phyloP scores from a whole-genome alignment of 1,140 invertebrate species.

The Macrobrachium rosenbergii region DNA sequence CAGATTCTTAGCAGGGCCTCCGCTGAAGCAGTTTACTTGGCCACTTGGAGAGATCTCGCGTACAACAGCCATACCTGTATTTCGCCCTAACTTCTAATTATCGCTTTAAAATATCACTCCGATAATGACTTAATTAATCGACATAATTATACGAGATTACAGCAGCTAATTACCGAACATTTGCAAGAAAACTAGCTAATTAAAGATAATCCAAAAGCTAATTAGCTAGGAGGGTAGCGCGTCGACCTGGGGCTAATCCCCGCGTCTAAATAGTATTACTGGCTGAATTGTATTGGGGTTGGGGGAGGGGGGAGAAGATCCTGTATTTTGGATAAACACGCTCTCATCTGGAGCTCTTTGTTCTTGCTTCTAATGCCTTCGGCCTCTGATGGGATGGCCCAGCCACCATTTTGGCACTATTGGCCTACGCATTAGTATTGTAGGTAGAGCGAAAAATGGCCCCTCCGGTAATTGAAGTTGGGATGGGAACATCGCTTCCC shows the following conservation, averaged over 20 bases:
- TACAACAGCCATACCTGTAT: background rate
- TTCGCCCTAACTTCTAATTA: slow-evolving; percentile 9
- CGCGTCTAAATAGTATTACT: background rate
- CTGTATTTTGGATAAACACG: too few relatives aligned
- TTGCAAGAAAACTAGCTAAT: slow-evolving; percentile 57
- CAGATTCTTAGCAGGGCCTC: too few relatives aligned
- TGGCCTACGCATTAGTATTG: too few relatives aligned
- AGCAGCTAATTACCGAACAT: slow-evolving; percentile 45
- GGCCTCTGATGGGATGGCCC: too few relatives aligned
- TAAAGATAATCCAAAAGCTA: slow-evolving; percentile 51
- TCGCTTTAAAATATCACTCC: slow-evolving; percentile 9
- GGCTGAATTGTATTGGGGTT: background rate
- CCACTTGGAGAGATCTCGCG: background rate
- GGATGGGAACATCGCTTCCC: too few relatives aligned
- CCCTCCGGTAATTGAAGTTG: too few relatives aligned
- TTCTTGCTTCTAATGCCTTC: too few relatives aligned
- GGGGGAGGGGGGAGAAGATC: background rate
- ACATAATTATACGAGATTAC: slow-evolving; percentile 50
- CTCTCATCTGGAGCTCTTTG: too few relatives aligned
- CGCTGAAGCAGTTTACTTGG: too few relatives aligned
- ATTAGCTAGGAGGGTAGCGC: slow-evolving; percentile 27
- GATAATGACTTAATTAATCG: slow-evolving; percentile 49
- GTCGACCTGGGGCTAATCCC: slow-evolving; percentile 35
- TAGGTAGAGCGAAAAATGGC: too few relatives aligned
- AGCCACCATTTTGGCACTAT: too few relatives aligned